Percentiles rank a stretch among this genome's conserved stretches.
Conservation (phyloP, 2,797 vertebrate genomes). For the Silurus aristotelis region DNA sequence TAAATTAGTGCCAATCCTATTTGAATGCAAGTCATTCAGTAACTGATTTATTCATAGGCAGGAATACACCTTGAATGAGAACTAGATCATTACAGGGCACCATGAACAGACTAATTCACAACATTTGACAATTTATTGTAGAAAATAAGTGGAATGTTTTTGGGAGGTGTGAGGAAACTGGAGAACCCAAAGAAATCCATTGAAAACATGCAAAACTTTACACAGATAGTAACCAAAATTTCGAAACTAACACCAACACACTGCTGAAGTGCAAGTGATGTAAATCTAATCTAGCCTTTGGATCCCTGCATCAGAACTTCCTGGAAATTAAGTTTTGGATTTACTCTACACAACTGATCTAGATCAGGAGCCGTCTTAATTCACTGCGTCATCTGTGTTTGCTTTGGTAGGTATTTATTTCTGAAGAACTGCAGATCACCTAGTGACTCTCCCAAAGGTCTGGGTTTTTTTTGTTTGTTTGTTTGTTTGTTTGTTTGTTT, state of each 20-base stretch:
- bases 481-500: too few species aligned
- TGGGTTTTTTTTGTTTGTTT: neutral
- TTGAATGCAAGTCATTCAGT: neutral
- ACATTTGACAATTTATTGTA: neutral
- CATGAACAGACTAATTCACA: neutral
- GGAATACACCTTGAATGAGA: neutral
- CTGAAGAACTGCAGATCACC: neutral
- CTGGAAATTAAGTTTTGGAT: neutral
- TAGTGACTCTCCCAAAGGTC: neutral
- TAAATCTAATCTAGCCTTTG: conserved; percentile 38
- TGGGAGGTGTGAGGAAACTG: too few species aligned
- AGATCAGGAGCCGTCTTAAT: neutral
- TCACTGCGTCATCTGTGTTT: neutral
- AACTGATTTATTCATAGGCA: neutral
- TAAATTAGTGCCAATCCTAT: neutral
- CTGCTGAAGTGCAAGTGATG: conserved; percentile 9
- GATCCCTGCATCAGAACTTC: neutral
- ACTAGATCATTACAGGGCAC: neutral
- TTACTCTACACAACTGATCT: neutral
- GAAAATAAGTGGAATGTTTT: neutral
- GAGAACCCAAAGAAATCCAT: neutral
- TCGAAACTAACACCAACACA: too few species aligned
- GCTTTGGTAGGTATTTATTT: neutral
- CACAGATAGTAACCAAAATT: neutral
- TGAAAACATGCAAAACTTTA: neutral